Base-by-base conservation (phyloP, 2,888 invertebrate species). In the Agonopterix heracliana region DNA sequence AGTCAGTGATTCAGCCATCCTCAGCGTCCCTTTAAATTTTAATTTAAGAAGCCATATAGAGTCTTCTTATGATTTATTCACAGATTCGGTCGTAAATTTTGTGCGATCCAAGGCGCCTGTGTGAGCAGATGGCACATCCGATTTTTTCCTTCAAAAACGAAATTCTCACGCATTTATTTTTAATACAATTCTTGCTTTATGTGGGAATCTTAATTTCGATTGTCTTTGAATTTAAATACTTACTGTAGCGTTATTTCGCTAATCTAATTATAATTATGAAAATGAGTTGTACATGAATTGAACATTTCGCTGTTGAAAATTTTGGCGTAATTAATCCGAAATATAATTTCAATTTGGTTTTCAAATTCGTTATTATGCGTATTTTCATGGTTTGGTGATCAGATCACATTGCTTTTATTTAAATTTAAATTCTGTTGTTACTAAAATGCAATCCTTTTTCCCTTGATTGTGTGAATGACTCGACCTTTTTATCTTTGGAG, bases 91-190 rank as follows among this genome's bases (percentile, higher is more conserved):
- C 71, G 61, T 71, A 71, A 73, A 74, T 71, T 71, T 67, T 57
- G 60, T 63, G 57, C 54, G 63, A 55, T 63, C 59, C 60, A 55
- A 61, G 55, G 26, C 26, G 26, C 61, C 63, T 63, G 56, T 59
- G 59, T 63, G 59, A 71, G 62, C 81, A 83, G 74, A 81, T 82
- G 81, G 71, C 56, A 61, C 60, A 68, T 75, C 66, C 68, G 68
- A 69, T 58, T 80, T 26, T 74, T 73, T 72, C 60, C 64, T 57
- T 54, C 51, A 55, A 54, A 26, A 65, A 59, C 57, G 55, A 63
- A 70, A 61, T 69, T 75, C 75, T 70, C 77, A 71, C 76, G 68
- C 64, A 61, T 56, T 55, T 61, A 60, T 63, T 67, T 59, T 54
- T 3, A 47, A 34, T 13, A 46, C 17, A 46, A 44, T 43, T 48